These are phyloP conservation scores for Bemisia tabaci DNA, from an alignment of 1,140 invertebrate genomes.

Conservation along the genomic window DNA sequence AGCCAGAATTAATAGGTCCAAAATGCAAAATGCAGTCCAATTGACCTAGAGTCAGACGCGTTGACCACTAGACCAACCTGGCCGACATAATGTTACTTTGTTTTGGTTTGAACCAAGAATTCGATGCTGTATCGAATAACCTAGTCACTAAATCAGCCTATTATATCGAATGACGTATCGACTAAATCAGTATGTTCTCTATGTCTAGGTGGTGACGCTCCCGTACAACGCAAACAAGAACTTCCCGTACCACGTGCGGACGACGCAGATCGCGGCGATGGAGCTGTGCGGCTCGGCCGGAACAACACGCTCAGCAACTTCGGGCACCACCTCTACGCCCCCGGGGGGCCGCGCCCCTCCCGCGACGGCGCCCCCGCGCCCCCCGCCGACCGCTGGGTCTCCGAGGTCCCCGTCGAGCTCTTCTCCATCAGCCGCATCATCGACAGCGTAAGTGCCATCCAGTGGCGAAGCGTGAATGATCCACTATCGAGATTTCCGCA, in stretches of 20 bases:
- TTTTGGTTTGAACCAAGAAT: no score
- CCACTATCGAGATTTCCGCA: no score
- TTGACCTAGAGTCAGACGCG: no score
- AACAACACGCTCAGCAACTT: slow-evolving; percentile 43
- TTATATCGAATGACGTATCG: no score
- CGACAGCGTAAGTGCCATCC: background rate
- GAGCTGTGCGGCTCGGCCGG: slow-evolving; percentile 34
- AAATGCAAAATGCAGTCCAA: no score
- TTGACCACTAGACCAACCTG: no score
- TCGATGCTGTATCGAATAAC: no score
- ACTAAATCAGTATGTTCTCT: no score
- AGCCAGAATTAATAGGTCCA: no score
- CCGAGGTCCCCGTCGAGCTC: slow-evolving; percentile 32
- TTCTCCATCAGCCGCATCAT: slow-evolving; percentile 24
- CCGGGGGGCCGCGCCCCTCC: slow-evolving; percentile 22
- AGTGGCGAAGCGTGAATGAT: no score
- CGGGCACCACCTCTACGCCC: slow-evolving; percentile 45
- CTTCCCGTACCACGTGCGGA: slow-evolving; percentile 74
- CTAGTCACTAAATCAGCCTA: no score
- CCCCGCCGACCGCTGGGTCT: slow-evolving; percentile 24
- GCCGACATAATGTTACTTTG: no score
- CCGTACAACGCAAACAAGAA: slow-evolving; percentile 69
- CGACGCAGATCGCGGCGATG: slow-evolving; percentile 61
- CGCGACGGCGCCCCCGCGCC: slow-evolving; percentile 11
- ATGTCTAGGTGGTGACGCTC: slow-evolving; percentile 52